Base-by-base conservation (phyloP, 2,797 vertebrate species). In the Podarcis siculus region DNA sequence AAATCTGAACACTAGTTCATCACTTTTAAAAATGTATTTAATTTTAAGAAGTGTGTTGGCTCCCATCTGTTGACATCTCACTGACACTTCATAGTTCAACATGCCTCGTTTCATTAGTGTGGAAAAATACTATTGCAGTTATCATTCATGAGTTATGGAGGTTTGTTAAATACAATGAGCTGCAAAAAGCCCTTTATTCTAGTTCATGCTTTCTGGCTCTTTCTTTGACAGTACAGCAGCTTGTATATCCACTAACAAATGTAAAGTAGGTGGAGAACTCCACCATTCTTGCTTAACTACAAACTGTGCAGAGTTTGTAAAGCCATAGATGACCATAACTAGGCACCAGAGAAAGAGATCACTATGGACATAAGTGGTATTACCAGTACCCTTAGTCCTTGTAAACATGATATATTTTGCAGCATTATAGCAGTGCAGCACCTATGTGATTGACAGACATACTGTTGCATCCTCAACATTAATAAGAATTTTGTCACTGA, bases 61-160 rank as follows among this genome's bases (percentile, higher is more conserved):
- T 94, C 87, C 77, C 23, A 71, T 86, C 80, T 30, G 32, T 49
- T 91, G 37, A n/a, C 17, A 87, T 64, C 75, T 86, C 32, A 77
- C 81, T 85, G n/a, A 69, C 92, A 79, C 39, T 87, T 91, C 85
- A 79, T 87, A 42, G 4, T 61, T 85, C 82, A 86, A 5, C 6
- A 42, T 0, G 78, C 3, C 17, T 86, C 67, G 73, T 87, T 88
- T 1, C 9, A 83, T 91, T 66, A 88, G 64, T 2, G 49, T 87
- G 49, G 3, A 79, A 84, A 72, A 85, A 58, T 76, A 89, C 86
- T 79, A 86, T 1, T 83, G 3, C 83, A 69, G 23, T 37, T 90
- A 25, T n/a, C 39, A 89, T 80, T 61, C 42, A 86, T 77, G 21
- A 49, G 15, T 85, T 82, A 79, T 58, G 23, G 89, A 10, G 30